Conservation (phyloP, 2,113 vertebrate species). For the Amia ocellicauda region DNA sequence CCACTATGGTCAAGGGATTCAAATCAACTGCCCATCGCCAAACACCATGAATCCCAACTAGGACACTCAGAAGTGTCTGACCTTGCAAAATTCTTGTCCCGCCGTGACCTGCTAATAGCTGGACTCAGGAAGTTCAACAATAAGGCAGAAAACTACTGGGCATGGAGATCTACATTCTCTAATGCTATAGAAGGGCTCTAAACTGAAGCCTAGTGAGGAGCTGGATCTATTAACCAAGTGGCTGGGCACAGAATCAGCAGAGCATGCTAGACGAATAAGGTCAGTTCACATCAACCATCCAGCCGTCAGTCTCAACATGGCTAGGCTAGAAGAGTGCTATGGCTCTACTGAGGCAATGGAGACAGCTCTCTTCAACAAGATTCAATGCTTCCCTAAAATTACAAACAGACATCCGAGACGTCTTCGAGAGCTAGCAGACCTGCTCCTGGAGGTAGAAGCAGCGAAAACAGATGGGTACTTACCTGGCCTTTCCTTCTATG, state of each 20-base stretch:
- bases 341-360: constrained; percentile 14
- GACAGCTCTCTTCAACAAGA: constrained; percentile 20
- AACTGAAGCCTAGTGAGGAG: constrained; percentile 1
- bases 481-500: constrained; percentile 13
- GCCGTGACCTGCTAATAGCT: not conserved
- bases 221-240: constrained; percentile 8
- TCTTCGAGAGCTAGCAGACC: constrained; percentile 11
- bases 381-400: constrained; percentile 12
- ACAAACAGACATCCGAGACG: constrained; percentile 15
- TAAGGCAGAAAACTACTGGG: too few species aligned
- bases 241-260: not conserved
- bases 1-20: too few species aligned
- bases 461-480: constrained; percentile 9
- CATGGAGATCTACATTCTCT: not conserved
- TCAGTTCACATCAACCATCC: constrained; percentile 11
- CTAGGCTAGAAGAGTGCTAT: constrained; percentile 17
- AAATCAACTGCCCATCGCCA: too few species aligned
- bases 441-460: constrained; percentile 5
- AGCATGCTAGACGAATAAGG: constrained; percentile 1
- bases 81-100: not conserved
- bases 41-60: too few species aligned
- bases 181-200: not conserved
- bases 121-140: not conserved
- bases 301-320: not conserved
- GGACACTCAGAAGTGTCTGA: not conserved